Evolutionary conservation across 2,113 vertebrate species (phyloP).

Genomic region (Lycaon pictus): DNA sequence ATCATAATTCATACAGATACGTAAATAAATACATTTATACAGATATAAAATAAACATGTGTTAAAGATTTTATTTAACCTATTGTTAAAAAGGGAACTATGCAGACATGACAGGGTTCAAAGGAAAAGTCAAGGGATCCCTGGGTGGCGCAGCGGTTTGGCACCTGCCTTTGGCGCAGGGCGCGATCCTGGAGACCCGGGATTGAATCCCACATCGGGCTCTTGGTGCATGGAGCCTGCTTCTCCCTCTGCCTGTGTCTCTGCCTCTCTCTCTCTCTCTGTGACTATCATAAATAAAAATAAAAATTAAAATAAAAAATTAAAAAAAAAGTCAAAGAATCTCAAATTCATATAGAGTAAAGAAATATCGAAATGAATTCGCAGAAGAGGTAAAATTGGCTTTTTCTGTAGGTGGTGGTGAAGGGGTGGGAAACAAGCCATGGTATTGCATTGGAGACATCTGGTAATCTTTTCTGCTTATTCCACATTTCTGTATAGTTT

Average conservation of each 20-base stretch:
- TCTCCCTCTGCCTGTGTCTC: no score
- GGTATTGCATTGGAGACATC: background rate
- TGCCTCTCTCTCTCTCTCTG: no score
- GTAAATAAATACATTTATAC: background rate
- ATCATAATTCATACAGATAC: background rate
- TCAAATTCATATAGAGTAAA: background rate
- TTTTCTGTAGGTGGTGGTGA: background rate
- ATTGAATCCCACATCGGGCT: no score
- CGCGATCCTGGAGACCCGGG: no score
- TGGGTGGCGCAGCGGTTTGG: no score
- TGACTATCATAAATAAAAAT: no score
- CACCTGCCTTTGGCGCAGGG: no score
- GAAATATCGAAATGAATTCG: background rate
- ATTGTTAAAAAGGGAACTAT: background rate
- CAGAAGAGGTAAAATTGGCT: background rate
- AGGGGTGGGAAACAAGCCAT: fast-evolving
- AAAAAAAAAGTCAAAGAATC: background rate
- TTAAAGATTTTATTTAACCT: conserved; percentile 39
- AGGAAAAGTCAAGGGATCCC: background rate
- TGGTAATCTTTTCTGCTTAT: background rate
- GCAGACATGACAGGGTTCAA: background rate
- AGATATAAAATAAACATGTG: background rate
- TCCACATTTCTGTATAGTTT: background rate
- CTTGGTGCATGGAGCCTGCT: no score
- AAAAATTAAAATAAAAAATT: no score